phyloP scores from a whole-genome alignment of 1,140 invertebrate genomes.

The Leptestheria dahalacensis region DNA sequence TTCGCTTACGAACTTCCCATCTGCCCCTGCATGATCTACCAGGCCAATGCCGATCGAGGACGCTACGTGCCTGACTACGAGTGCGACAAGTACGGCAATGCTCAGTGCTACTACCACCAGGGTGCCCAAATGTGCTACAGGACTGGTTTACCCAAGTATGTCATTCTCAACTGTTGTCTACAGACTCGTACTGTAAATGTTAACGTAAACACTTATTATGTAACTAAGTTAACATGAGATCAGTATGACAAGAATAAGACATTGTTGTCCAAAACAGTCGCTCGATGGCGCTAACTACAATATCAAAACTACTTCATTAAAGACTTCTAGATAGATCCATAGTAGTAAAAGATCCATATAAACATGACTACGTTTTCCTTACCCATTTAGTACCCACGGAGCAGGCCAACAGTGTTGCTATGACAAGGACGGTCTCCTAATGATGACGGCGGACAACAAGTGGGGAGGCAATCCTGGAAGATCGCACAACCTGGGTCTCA shows the following conservation, averaged over 20 bases:
- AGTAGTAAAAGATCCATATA: too few species aligned
- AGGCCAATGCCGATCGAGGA: constrained; percentile 80
- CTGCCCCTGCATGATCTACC: constrained; percentile 82
- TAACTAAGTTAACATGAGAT: too few species aligned
- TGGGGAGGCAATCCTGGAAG: constrained; percentile 80
- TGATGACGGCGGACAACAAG: constrained; percentile 86
- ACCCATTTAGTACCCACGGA: constrained; percentile 50
- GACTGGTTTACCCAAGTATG: constrained; percentile 77
- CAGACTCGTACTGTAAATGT: too few species aligned
- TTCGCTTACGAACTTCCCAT: constrained; percentile 69
- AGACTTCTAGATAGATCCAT: too few species aligned
- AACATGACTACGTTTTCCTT: neutral
- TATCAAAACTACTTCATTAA: too few species aligned
- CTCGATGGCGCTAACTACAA: too few species aligned
- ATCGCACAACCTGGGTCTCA: constrained; percentile 72
- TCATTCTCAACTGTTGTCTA: constrained; percentile 9
- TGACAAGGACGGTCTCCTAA: constrained; percentile 72
- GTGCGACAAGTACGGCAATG: constrained; percentile 82
- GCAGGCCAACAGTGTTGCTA: constrained; percentile 95
- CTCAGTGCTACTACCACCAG: constrained; percentile 72
- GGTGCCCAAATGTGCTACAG: constrained; percentile 82
- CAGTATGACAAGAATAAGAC: too few species aligned
- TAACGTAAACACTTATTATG: too few species aligned
- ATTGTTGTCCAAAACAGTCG: too few species aligned
- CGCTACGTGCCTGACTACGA: constrained; percentile 76